phyloP scores from a whole-genome alignment of 2,113 vertebrate genomes.

The Todiramphus saurophagus region DNA sequence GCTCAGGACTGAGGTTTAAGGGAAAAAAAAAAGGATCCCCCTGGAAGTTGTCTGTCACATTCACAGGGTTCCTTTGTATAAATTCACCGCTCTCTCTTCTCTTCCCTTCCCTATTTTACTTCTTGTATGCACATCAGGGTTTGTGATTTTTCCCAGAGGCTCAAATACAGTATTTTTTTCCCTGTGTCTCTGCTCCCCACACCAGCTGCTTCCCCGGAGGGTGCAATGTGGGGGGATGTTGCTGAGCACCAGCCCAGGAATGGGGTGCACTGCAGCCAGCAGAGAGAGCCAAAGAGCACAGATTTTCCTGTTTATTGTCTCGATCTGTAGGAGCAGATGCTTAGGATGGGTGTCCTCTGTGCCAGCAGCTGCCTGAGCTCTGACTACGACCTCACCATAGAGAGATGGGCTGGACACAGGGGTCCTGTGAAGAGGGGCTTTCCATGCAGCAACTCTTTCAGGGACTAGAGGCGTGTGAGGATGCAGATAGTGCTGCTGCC shows the following conservation, averaged over 20 bases:
- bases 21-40: not conserved
- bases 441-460: not conserved
- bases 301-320: not conserved
- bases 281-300: conserved; percentile 59
- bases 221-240: not conserved
- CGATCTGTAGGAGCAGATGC: fast-evolving
- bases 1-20: not conserved
- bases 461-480: not conserved
- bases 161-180: not conserved
- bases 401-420: not conserved
- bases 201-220: not conserved
- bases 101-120: not conserved
- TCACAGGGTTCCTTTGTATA: not conserved
- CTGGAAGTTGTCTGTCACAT: not conserved
- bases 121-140: not conserved
- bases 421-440: not conserved
- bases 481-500: not conserved
- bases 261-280: conserved; percentile 39
- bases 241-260: not conserved
- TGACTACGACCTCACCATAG: fast-evolving
- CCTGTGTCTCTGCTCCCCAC: not conserved
- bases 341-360: not conserved
- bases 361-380: not conserved
- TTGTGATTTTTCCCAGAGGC: not conserved
- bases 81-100: not conserved